Evolutionary conservation across 2,797 vertebrate genomes (phyloP).

Genomic region (Tachyglossus aculeatus): DNA sequence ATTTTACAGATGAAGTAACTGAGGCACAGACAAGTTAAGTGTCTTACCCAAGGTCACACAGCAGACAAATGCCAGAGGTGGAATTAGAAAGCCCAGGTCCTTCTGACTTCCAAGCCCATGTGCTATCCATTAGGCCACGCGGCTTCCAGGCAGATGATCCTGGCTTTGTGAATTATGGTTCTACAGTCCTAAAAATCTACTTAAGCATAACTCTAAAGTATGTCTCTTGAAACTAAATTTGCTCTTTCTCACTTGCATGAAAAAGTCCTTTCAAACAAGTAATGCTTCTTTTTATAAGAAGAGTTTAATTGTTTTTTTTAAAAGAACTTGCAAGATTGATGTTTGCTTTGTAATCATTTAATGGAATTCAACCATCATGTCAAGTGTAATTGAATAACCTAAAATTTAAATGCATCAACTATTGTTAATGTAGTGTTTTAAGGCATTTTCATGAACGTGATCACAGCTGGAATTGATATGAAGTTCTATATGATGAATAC

Average conservation of each 20-base stretch:
- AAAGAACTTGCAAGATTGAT: constrained; percentile 16
- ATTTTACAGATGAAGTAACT: too few relatives aligned
- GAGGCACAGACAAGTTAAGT: too few relatives aligned
- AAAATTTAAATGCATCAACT: constrained; percentile 47
- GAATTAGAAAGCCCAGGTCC: too few relatives aligned
- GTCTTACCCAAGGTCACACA: too few relatives aligned
- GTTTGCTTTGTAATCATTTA: constrained; percentile 34
- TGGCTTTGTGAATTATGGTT: too few relatives aligned
- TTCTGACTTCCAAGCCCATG: too few relatives aligned
- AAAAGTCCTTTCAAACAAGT: background rate
- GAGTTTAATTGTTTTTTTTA: background rate
- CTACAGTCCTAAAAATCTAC: too few relatives aligned
- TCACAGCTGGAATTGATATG: constrained; percentile 29
- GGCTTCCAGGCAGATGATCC: too few relatives aligned
- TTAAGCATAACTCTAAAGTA: too few relatives aligned
- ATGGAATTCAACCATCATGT: constrained; percentile 16
- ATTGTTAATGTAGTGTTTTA: constrained; percentile 56
- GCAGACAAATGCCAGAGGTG: too few relatives aligned
- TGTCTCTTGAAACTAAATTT: constrained; percentile 13
- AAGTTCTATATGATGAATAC: constrained; percentile 23
- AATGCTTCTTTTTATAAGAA: background rate
- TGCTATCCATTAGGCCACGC: too few relatives aligned
- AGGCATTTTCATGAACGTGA: constrained; percentile 27
- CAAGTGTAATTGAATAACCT: constrained; percentile 42
- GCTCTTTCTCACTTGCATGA: background rate